These are phyloP conservation scores for mouse (Mus musculus) DNA, from an alignment of 2,113 vertebrate genomes.

Conservation along the genomic window GRCm39 chr9:5630501-5631000, in stretches of 20 bases:
- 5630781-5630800: background rate
- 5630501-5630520: background rate
- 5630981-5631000: background rate
- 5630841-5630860: background rate
- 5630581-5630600: background rate
- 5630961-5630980: background rate
- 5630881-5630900: background rate
- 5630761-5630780: background rate
- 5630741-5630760: background rate
- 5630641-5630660: background rate
- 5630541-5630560: background rate
- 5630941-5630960: background rate
- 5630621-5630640: background rate
- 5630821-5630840: background rate
- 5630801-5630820: background rate
- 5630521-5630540: background rate
- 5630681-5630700: background rate
- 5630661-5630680: background rate
- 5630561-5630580: background rate
- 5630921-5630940: background rate
- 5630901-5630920: background rate
- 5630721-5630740: background rate
- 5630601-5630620: background rate
- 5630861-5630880: background rate
- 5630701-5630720: background rate